Percentiles rank a stretch among this genome's conserved stretches.
Conservation (phyloP, 2,888 invertebrate genomes). For the Pimpla rufipes region DNA sequence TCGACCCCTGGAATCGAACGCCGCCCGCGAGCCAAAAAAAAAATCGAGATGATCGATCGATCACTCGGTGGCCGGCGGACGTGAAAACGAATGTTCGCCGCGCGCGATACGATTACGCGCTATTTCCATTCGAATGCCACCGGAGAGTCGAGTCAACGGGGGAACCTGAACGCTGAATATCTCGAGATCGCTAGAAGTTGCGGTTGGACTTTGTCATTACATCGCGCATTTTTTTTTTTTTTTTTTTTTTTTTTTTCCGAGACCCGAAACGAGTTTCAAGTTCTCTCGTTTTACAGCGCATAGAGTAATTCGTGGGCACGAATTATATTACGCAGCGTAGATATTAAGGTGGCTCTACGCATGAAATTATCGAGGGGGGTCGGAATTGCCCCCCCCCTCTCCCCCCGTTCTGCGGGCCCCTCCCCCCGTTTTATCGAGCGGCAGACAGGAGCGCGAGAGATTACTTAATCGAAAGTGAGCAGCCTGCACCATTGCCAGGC, state of each 20-base stretch:
- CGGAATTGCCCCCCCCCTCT: background rate
- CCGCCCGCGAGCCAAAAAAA: constrained; percentile 2
- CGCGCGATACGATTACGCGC: background rate
- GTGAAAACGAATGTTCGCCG: background rate
- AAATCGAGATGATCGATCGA: constrained; percentile 5
- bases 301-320: constrained; percentile 1
- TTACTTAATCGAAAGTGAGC: constrained; percentile 82
- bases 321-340: constrained; percentile 32
- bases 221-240: constrained; percentile 11
- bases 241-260: too few species aligned
- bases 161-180: background rate
- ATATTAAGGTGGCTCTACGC: constrained; percentile 41
- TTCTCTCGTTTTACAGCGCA: constrained; percentile 25
- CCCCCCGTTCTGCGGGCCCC: too few species aligned
- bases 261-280: constrained; percentile 57
- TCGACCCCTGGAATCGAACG: background rate
- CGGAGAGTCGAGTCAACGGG: too few species aligned
- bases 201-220: constrained; percentile 38
- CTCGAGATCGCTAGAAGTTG: constrained; percentile 33
- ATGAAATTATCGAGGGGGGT: constrained; percentile 52
- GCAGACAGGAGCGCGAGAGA: constrained; percentile 66
- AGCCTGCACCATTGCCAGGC: constrained; percentile 75
- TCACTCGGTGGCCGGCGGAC: background rate
- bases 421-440: constrained; percentile 71
- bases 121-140: constrained; percentile 16